phyloP scores from a whole-genome alignment of 2,888 invertebrate species.

The Patella depressa region DNA sequence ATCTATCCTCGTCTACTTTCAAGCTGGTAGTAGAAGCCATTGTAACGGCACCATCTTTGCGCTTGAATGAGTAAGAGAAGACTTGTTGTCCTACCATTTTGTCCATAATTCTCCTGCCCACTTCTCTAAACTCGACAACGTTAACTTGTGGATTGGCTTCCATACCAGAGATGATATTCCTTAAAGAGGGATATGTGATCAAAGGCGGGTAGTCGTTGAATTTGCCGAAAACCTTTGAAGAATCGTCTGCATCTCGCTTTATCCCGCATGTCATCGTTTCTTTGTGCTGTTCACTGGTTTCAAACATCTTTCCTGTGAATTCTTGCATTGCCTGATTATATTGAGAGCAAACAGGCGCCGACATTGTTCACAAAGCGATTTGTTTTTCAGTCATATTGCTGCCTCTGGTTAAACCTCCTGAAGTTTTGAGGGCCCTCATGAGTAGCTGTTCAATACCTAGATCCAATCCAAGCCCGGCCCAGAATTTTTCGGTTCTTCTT shows the following conservation, averaged over 20 bases:
- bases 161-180: slow-evolving; percentile 31
- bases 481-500: slow-evolving; percentile 28
- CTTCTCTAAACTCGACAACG: slow-evolving; percentile 26
- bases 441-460: slow-evolving; percentile 36
- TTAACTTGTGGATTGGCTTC: slow-evolving; percentile 28
- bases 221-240: slow-evolving; percentile 24
- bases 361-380: slow-evolving; percentile 32
- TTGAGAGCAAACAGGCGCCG: slow-evolving; percentile 29
- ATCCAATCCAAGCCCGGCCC: slow-evolving; percentile 33
- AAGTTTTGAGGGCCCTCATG: slow-evolving; percentile 31
- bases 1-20: slow-evolving; percentile 23
- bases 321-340: slow-evolving; percentile 34
- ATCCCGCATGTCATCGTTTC: slow-evolving; percentile 27
- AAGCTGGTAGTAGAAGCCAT: slow-evolving; percentile 23
- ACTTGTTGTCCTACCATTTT: slow-evolving; percentile 36
- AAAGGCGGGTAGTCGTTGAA: slow-evolving; percentile 27
- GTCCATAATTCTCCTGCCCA: slow-evolving; percentile 29
- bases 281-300: slow-evolving; percentile 37
- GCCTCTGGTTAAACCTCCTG: slow-evolving; percentile 30
- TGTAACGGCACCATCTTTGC: slow-evolving; percentile 27
- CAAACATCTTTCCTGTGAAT: slow-evolving; percentile 23
- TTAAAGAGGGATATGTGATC: slow-evolving; percentile 26
- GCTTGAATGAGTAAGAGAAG: slow-evolving; percentile 25
- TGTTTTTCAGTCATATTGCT: slow-evolving; percentile 34
- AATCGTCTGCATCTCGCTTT: slow-evolving; percentile 28